Evolutionary conservation across 2,888 invertebrate genomes (phyloP).

Genomic region (Embidobia sp.): DNA sequence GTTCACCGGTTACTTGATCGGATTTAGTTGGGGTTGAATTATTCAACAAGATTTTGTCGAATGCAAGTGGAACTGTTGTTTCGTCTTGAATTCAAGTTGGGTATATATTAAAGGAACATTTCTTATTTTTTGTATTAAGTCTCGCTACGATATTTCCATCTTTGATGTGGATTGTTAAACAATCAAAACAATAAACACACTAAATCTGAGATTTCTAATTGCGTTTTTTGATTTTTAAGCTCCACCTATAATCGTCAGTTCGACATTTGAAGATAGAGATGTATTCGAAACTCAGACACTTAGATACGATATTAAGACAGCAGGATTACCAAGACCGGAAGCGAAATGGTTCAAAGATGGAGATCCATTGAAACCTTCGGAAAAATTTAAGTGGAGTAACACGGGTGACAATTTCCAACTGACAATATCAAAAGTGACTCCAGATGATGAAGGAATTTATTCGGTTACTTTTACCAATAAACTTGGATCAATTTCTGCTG

Average conservation of each 20-base stretch:
- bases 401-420: slow-evolving; percentile 86
- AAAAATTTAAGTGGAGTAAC: slow-evolving; percentile 71
- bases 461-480: slow-evolving; percentile 91
- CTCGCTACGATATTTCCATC: too few relatives aligned
- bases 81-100: neutral
- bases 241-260: slow-evolving; percentile 87
- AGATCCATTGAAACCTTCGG: slow-evolving; percentile 86
- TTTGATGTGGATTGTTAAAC: too few relatives aligned
- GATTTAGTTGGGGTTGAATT: neutral
- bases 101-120: too few relatives aligned
- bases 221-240: too few relatives aligned
- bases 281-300: slow-evolving; percentile 91
- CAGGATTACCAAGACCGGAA: slow-evolving; percentile 89
- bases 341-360: slow-evolving; percentile 91
- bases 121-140: too few relatives aligned
- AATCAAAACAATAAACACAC: too few relatives aligned
- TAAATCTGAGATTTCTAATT: too few relatives aligned
- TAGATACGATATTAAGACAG: slow-evolving; percentile 89
- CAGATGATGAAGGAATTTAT: slow-evolving; percentile 91
- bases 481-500: slow-evolving; percentile 89
- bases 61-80: neutral
- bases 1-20: neutral
- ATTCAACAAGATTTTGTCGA: neutral
- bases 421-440: slow-evolving; percentile 86
- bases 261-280: slow-evolving; percentile 88